Evolutionary conservation across 2,888 invertebrate genomes (phyloP).

Genomic region (Phortica magna): DNA sequence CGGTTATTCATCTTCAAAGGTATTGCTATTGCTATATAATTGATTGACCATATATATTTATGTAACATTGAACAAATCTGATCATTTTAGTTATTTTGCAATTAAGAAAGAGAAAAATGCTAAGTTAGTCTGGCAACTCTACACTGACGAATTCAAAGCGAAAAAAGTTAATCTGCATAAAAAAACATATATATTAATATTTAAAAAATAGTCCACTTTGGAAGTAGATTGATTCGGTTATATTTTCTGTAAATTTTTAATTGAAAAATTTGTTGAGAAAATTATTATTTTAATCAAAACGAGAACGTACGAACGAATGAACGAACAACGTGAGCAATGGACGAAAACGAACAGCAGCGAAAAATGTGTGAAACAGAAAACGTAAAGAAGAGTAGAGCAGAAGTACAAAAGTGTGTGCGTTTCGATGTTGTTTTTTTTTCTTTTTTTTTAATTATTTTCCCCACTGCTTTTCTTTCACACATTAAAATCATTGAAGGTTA

Average conservation of each 20-base stretch:
- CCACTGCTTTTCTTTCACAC: not conserved
- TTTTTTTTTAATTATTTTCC: conserved; percentile 6
- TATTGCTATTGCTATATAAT: too few relatives aligned
- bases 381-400: not conserved
- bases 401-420: not conserved
- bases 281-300: not conserved
- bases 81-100: too few relatives aligned
- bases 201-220: too few relatives aligned
- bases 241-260: not conserved
- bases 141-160: too few relatives aligned
- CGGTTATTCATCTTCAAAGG: too few relatives aligned
- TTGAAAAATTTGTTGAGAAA: not conserved
- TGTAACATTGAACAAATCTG: too few relatives aligned
- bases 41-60: too few relatives aligned
- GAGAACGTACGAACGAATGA: not conserved
- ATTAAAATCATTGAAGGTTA: conserved; percentile 36
- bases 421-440: not conserved
- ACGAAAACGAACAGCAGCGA: not conserved
- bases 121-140: too few relatives aligned
- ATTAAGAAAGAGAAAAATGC: too few relatives aligned
- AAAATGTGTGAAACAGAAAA: not conserved
- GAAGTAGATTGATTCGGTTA: too few relatives aligned
- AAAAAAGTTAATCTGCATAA: too few relatives aligned
- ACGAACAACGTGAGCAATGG: not conserved
- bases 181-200: too few relatives aligned